These are phyloP conservation scores for Belonocnema kinseyi DNA, from an alignment of 1,140 invertebrate genomes.

Conservation along the genomic window DNA sequence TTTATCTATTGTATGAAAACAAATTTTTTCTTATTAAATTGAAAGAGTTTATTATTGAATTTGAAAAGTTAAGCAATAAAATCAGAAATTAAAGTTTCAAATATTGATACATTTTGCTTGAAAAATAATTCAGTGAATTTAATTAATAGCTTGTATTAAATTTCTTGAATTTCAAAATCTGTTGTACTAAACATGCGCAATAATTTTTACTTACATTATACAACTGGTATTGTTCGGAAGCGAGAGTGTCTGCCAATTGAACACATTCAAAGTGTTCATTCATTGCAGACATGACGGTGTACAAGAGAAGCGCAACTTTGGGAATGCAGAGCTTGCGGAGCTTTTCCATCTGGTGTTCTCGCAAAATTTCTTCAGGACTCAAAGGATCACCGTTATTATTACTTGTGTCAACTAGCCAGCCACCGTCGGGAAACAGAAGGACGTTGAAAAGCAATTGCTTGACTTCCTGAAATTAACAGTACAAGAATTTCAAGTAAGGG, in stretches of 20 bases:
- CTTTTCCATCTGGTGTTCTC: constrained; percentile 82
- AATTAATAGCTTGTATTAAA: too few species aligned
- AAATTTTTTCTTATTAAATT: too few species aligned
- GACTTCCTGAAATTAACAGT: constrained; percentile 77
- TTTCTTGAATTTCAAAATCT: too few species aligned
- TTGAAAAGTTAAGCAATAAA: too few species aligned
- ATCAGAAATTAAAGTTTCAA: too few species aligned
- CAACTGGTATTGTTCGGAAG: constrained; percentile 85
- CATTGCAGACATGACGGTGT: constrained; percentile 86
- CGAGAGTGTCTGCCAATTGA: constrained; percentile 86
- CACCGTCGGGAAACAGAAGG: constrained; percentile 90
- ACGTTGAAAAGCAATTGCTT: constrained; percentile 91
- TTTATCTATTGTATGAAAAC: too few species aligned
- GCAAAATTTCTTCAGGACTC: constrained; percentile 72
- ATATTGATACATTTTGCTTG: too few species aligned
- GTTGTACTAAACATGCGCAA: too few species aligned
- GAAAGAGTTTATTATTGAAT: too few species aligned
- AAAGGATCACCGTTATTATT: constrained; percentile 70
- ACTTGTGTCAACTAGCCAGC: constrained; percentile 89
- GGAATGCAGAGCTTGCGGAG: constrained; percentile 90
- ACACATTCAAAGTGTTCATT: constrained; percentile 86
- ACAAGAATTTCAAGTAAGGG: constrained; percentile 36
- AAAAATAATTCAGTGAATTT: too few species aligned
- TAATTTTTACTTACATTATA: constrained; percentile 79
- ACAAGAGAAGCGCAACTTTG: constrained; percentile 86